Percentiles rank a stretch among this genome's conserved stretches.
These are phyloP conservation scores for Tetramorium parvispinum DNA, from an alignment of 1,140 invertebrate species.

Conservation along the genomic window DNA sequence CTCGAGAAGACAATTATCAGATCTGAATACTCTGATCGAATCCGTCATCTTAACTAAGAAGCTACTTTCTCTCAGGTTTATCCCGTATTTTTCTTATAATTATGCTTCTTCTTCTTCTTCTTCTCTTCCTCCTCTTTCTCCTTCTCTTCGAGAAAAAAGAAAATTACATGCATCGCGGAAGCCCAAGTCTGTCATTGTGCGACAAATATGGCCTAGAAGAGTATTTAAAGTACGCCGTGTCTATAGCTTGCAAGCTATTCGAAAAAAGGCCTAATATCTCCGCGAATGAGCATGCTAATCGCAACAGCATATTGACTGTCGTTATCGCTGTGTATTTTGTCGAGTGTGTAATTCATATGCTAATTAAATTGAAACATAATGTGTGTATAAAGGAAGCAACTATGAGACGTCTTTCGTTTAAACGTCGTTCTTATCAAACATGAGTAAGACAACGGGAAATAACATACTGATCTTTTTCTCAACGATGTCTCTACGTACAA, in stretches of 20 bases:
- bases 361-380: slow-evolving; percentile 31
- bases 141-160: neutral
- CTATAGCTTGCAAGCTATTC: slow-evolving; percentile 11
- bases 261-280: slow-evolving; percentile 10
- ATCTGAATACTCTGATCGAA: slow-evolving; percentile 9
- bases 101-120: slow-evolving; percentile 17
- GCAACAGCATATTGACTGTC: slow-evolving; percentile 21
- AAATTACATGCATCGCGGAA: neutral
- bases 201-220: slow-evolving; percentile 42
- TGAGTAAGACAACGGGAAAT: neutral
- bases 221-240: slow-evolving; percentile 13
- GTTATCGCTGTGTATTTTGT: slow-evolving; percentile 26
- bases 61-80: slow-evolving; percentile 50
- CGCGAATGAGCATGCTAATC: slow-evolving; percentile 17
- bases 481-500: neutral
- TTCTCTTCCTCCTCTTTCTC: neutral
- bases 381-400: slow-evolving; percentile 23
- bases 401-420: neutral
- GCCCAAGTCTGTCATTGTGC: neutral
- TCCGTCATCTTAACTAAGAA: neutral
- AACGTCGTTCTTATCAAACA: neutral
- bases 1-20: slow-evolving; percentile 14
- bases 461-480: neutral
- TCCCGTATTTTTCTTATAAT: slow-evolving; percentile 11
- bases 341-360: slow-evolving; percentile 40